A percentile compares a stretch with the other conserved stretches of the same genome.
These are phyloP conservation scores for Enteromius fasciolatus DNA, from an alignment of 2,797 vertebrate genomes.

Conservation along the genomic window DNA sequence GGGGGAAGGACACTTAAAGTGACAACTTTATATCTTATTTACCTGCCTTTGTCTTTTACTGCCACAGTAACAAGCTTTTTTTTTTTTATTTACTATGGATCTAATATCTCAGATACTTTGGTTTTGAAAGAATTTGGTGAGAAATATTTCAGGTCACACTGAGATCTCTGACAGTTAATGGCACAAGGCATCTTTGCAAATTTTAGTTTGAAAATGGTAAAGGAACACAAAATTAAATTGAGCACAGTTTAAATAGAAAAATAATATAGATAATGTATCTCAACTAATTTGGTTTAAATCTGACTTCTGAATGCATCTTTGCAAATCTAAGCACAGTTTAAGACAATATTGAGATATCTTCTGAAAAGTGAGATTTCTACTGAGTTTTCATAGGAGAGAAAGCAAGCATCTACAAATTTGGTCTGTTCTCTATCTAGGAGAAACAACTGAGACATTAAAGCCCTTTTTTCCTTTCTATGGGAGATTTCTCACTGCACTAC, in stretches of 20 bases:
- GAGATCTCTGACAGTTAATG: not conserved
- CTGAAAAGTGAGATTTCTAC: not conserved
- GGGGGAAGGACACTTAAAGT: not conserved
- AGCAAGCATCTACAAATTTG: not conserved
- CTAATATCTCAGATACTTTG: not conserved
- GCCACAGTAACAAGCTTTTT: too few relatives aligned
- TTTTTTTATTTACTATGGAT: not conserved
- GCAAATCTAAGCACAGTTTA: not conserved
- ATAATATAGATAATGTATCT: too few relatives aligned
- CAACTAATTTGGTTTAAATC: too few relatives aligned
- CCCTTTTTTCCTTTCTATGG: not conserved
- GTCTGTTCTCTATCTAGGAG: not conserved
- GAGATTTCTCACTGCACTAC: slow-evolving; percentile 14
- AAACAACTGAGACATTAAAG: slow-evolving; percentile 1
- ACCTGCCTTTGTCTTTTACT: too few relatives aligned
- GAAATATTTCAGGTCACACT: not conserved
- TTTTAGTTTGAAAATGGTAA: not conserved
- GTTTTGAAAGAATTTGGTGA: not conserved
- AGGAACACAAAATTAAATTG: too few relatives aligned
- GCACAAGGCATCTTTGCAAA: slow-evolving; percentile 1
- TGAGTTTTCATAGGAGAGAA: not conserved
- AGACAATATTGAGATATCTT: not conserved
- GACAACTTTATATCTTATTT: not conserved
- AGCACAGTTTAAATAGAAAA: too few relatives aligned
- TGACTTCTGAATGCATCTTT: too few relatives aligned